Evolutionary conservation across 2,797 vertebrate species (phyloP), one percentile per base, ranked within the genome.

Genomic region (Epinephelus malabaricus): DNA sequence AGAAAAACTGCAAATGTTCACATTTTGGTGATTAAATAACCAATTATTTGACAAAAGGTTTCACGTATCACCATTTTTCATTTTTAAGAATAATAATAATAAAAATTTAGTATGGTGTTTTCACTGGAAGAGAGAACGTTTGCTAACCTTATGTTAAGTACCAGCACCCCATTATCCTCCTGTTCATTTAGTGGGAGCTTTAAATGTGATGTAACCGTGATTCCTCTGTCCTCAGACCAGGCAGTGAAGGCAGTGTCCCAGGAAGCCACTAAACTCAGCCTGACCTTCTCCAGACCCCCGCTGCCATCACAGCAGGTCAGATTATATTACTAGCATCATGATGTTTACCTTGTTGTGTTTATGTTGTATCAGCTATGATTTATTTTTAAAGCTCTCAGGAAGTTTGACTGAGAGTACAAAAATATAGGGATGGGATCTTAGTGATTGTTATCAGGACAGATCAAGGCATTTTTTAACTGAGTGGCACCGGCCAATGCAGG

Each of bases 231-330:
- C 38, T 81, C 78, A 98, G 98, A 87, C 81, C 95, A 96, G 84
- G 93, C 97, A 0, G 97, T 96, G 47, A 95, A 94, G 79, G 84
- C 85, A 0, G 93, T 95, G 0, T 97, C 97, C 0, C 95, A 96
- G 72, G 97, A 98, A 93, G 97, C 97, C 76, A 98, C 97, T 0
- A 96, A 97, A 87, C 94, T 99, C 78, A 98, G 96, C 34, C 81
- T 97, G 75, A 95, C 94, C 7, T 98, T 97, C 88, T 96, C 96
- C 27, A 93, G 93, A 68, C 90, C 94, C 1, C 96, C 96, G 0
- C 60, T 88, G 71, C 96, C 96, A 0, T 95, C 97, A 63, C 84
- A 92, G n/a, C 94, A 97, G 95, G 98, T 98, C 86, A 38, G 58
- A 71, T 55, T 17, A 47, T 19, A 47, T 19, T 62, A 3, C n/a